These are phyloP conservation scores for Syrphus vitripennis DNA, from an alignment of 2,888 invertebrate genomes.

Conservation along the genomic window DNA sequence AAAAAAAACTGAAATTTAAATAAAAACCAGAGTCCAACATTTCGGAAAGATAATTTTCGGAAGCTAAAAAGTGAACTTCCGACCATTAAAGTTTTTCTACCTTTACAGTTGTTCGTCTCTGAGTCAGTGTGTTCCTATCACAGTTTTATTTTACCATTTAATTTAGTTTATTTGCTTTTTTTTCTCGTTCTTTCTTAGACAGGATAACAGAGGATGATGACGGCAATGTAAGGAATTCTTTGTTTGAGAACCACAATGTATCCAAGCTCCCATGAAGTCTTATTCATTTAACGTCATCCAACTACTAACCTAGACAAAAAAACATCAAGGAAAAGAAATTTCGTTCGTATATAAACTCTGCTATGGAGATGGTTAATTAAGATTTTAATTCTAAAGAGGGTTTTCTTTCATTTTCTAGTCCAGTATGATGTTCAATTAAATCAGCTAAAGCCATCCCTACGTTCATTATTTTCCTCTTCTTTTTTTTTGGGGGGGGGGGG, in stretches of 20 bases:
- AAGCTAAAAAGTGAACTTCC: too few species aligned
- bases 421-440: conserved; percentile 28
- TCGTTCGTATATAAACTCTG: not conserved
- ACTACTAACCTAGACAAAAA: not conserved
- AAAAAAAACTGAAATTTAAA: too few species aligned
- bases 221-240: not conserved
- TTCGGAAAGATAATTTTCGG: too few species aligned
- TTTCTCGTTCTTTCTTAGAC: too few species aligned
- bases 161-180: too few species aligned
- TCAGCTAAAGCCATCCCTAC: conserved; percentile 6
- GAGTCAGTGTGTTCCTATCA: too few species aligned
- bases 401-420: conserved; percentile 23
- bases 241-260: not conserved
- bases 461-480: not conserved
- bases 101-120: too few species aligned
- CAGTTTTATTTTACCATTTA: not conserved
- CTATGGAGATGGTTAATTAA: conserved; percentile 30
- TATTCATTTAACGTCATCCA: not conserved
- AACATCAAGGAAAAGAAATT: not conserved
- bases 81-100: too few species aligned
- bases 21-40: too few species aligned
- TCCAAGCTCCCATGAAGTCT: not conserved
- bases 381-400: conserved; percentile 24
- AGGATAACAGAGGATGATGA: not conserved
- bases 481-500: too few species aligned